Evolutionary conservation across 2,888 invertebrate genomes (phyloP).

Genomic region (Meliscaeva auricollis): DNA sequence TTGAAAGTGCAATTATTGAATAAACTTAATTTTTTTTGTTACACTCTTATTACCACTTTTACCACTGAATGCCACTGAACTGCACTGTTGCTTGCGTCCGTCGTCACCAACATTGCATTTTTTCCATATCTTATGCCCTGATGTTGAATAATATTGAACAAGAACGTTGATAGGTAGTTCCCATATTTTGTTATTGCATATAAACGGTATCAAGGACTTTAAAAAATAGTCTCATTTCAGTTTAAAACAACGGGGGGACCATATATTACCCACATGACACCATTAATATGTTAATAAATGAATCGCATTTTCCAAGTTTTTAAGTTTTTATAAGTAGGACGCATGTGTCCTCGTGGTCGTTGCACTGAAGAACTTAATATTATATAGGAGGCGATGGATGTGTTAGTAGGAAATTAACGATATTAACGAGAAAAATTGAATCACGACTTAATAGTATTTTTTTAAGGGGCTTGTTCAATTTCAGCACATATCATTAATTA

Average conservation of each 20-base stretch:
- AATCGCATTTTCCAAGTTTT: slow-evolving; percentile 20
- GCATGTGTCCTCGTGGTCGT: too few relatives aligned
- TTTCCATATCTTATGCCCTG: background rate
- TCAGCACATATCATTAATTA: background rate
- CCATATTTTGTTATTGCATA: too few relatives aligned
- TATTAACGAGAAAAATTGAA: slow-evolving; percentile 7
- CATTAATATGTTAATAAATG: slow-evolving; percentile 58
- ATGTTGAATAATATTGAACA: slow-evolving; percentile 1
- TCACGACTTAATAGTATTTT: background rate
- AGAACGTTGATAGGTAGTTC: background rate
- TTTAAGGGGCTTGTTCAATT: background rate
- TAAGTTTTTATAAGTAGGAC: background rate
- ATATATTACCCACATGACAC: slow-evolving; percentile 51
- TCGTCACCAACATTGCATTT: too few relatives aligned
- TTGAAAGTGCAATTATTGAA: too few relatives aligned
- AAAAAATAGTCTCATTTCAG: slow-evolving; percentile 52
- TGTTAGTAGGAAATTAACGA: background rate
- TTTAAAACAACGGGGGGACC: slow-evolving; percentile 45
- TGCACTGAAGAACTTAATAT: too few relatives aligned
- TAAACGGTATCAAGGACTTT: background rate
- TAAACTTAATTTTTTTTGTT: too few relatives aligned
- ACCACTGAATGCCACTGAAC: too few relatives aligned
- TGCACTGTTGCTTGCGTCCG: too few relatives aligned
- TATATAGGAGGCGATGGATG: background rate
- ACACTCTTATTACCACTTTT: too few relatives aligned